Evolutionary conservation across 2,797 vertebrate genomes (phyloP), one percentile per base, ranked within the genome.

Genomic region (Naso thynnoides): DNA sequence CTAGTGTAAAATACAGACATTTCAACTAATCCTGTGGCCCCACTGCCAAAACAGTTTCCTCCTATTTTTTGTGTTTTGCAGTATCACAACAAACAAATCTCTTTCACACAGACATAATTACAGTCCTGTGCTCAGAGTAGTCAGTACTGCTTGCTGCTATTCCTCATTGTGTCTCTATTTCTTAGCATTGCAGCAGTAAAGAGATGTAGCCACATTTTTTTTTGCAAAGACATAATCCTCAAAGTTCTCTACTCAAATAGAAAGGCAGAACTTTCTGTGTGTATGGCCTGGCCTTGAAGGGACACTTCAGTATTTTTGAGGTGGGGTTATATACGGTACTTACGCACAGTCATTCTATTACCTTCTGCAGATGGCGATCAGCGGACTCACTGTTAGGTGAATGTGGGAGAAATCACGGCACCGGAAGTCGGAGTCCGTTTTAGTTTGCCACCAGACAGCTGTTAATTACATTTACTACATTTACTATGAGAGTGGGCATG

Each of bases 1-100:
- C 57, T 67, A 47, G 63, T 68, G 50, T 29, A 36, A 49, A 61
- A 68, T 2, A 8, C 69, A 73, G 44, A 24, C 31, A 15, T 44
- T 48, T n/a, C 27, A 45, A 14, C 24, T 27, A 73, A 70, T 57
- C 33, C 61, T 38, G 50, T 44, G 38, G 9, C 13, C n/a, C n/a
- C 44, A 9, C 5, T 9, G 16, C 11, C 9, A n/a, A 38, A 62
- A 59, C 18, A 33, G 59, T 11, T 39, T 58, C 24, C 23, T 48
- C 33, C 24, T 72, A 19, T 58, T 19, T 3, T 48, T 48, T 14
- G 48, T 48, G 4, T 48, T 18, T 33, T 61, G 19, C 6, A 1
- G 16, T 23, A 38, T 45, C 14, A 53, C 38, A 31, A 24, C 55
- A 42, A 75, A 31, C n/a, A 61, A 10, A 56, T 2, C 24, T 15